Evolutionary conservation across 2,797 vertebrate genomes (phyloP).

Genomic region (Macrochelys suwanniensis): DNA sequence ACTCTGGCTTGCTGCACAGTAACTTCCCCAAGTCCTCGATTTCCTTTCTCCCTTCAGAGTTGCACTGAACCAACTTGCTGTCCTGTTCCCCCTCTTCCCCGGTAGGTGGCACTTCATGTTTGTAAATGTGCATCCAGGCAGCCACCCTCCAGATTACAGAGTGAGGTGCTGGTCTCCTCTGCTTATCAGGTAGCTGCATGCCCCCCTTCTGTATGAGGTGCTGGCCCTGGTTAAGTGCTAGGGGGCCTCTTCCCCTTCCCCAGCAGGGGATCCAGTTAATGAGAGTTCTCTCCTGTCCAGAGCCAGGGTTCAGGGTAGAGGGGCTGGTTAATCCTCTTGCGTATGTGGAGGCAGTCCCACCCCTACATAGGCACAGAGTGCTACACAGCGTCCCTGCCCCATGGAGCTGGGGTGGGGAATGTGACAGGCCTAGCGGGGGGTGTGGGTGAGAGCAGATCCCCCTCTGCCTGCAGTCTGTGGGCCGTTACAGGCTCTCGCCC

Average conservation of each 20-base stretch:
- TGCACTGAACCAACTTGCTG: background rate
- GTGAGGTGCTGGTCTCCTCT: background rate
- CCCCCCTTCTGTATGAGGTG: background rate
- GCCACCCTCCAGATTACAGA: background rate
- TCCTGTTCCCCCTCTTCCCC: background rate
- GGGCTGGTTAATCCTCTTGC: background rate
- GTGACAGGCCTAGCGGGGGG: no score
- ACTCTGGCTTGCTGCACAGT: background rate
- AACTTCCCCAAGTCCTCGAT: background rate
- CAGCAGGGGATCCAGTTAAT: background rate
- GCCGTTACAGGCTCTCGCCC: rapidly evolving
- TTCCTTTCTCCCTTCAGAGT: background rate
- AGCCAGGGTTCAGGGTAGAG: background rate
- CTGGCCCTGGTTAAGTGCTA: background rate
- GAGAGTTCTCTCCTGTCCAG: background rate
- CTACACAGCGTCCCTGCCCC: background rate
- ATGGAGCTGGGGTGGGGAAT: background rate
- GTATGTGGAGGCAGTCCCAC: background rate
- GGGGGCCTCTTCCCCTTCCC: background rate
- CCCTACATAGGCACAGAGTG: background rate
- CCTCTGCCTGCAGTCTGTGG: rapidly evolving
- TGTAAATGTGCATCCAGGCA: background rate
- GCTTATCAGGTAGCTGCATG: background rate
- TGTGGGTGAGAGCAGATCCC: background rate
- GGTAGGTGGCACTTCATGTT: background rate